phyloP scores from a whole-genome alignment of 2,113 vertebrate genomes.

The Phylloscopus trochilus region DNA sequence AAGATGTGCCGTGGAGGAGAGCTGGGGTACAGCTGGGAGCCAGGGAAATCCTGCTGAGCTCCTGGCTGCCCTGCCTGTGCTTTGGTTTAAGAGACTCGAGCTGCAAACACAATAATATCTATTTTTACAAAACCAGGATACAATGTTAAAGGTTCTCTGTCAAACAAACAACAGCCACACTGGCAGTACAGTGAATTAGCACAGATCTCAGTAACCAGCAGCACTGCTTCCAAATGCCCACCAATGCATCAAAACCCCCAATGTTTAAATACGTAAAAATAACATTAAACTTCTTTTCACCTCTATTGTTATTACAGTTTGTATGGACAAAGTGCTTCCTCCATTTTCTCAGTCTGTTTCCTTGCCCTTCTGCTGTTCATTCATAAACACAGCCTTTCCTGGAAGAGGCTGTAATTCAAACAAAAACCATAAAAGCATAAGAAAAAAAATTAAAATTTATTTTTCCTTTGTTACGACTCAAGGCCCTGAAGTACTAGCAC shows the following conservation, averaged over 20 bases:
- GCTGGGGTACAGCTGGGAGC: background rate
- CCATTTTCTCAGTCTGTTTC: background rate
- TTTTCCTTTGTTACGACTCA: background rate
- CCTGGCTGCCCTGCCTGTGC: background rate
- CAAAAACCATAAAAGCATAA: background rate
- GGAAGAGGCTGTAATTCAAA: background rate
- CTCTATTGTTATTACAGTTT: background rate
- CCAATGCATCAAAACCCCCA: background rate
- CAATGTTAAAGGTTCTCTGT: background rate
- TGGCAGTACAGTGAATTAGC: accelerated
- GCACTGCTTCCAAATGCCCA: background rate
- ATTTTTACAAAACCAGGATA: background rate
- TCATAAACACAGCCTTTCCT: background rate
- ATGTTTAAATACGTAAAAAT: background rate
- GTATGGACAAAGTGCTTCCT: background rate
- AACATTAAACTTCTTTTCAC: background rate
- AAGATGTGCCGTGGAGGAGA: background rate
- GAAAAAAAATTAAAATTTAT: too few relatives aligned
- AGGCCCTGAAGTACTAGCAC: background rate
- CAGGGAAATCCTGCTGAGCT: background rate
- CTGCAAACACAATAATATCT: background rate
- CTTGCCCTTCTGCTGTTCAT: background rate
- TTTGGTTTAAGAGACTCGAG: background rate
- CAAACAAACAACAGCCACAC: background rate
- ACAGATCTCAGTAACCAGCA: background rate